Evolutionary conservation across 2,797 vertebrate genomes (phyloP).

Genomic region (Chelidonichthys spinosus): DNA sequence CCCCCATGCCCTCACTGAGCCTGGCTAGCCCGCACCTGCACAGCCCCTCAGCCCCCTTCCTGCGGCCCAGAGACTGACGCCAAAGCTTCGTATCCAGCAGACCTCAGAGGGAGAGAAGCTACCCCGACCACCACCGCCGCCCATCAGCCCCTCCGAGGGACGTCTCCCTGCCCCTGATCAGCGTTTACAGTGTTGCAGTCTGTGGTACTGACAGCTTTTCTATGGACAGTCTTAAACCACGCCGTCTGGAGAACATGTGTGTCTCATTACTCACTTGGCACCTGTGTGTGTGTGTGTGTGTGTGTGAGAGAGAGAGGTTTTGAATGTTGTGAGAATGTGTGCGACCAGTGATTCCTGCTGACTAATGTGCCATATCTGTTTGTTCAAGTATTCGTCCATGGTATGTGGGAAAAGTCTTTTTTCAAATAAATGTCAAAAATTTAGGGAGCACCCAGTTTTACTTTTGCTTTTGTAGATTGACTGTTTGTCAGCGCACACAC

Average conservation of each 20-base stretch:
- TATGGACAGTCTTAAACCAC: slow-evolving; percentile 74
- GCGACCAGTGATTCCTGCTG: slow-evolving; percentile 59
- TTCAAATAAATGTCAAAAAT: slow-evolving; percentile 84
- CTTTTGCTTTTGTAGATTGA: slow-evolving; percentile 30
- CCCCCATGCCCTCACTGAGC: slow-evolving; percentile 57
- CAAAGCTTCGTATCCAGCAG: slow-evolving; percentile 36
- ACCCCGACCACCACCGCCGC: neutral
- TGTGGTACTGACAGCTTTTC: slow-evolving; percentile 81
- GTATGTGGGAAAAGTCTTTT: slow-evolving; percentile 69
- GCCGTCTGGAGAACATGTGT: slow-evolving; percentile 49
- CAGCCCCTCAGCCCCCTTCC: slow-evolving; percentile 13
- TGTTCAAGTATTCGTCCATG: slow-evolving; percentile 62
- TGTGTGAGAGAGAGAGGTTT: slow-evolving; percentile 40
- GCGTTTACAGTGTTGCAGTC: slow-evolving; percentile 79
- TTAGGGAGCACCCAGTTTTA: slow-evolving; percentile 45
- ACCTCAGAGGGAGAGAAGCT: slow-evolving; percentile 31
- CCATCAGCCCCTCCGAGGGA: slow-evolving; percentile 16
- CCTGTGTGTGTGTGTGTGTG: slow-evolving; percentile 51
- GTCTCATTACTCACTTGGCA: slow-evolving; percentile 52
- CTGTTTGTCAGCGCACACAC: neutral
- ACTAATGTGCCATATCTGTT: slow-evolving; percentile 63
- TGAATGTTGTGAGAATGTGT: slow-evolving; percentile 25
- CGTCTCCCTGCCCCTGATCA: slow-evolving; percentile 49
- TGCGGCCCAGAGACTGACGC: slow-evolving; percentile 47
- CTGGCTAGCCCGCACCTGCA: slow-evolving; percentile 41